phyloP scores from a whole-genome alignment of 2,797 vertebrate species.

The Sebastiscus albofasciatus region DNA sequence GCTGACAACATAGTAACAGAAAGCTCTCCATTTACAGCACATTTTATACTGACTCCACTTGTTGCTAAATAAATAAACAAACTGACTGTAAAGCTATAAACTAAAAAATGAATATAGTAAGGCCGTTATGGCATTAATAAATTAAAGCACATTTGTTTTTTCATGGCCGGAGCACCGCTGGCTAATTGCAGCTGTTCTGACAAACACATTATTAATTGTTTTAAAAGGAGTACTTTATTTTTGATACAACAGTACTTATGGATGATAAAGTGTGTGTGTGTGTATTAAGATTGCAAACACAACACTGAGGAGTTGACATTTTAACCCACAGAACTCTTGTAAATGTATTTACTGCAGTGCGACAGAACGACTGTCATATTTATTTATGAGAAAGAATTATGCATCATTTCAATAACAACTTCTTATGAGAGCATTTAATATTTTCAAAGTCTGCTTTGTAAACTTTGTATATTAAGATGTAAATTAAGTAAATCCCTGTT shows the following conservation, averaged over 20 bases:
- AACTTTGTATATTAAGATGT: neutral
- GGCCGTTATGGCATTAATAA: neutral
- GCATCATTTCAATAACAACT: neutral
- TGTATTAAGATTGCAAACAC: neutral
- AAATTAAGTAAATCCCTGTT: neutral
- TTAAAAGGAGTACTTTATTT: neutral
- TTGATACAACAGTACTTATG: neutral
- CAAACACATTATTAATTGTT: neutral
- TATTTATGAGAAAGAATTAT: neutral
- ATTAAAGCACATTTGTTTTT: slow-evolving; percentile 7
- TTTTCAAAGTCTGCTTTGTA: slow-evolving; percentile 3
- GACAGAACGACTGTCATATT: neutral
- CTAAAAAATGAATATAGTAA: neutral
- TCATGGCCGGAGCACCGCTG: neutral
- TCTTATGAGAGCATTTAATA: neutral
- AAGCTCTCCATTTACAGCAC: neutral
- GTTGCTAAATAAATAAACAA: slow-evolving; percentile 13
- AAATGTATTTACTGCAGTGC: neutral
- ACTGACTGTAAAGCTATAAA: slow-evolving; percentile 11
- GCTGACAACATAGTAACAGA: slow-evolving; percentile 3
- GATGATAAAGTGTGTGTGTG: neutral
- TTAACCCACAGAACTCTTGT: neutral
- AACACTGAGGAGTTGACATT: neutral
- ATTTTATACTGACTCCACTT: neutral
- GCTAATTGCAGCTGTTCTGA: neutral